A percentile compares a stretch with the other conserved stretches of the same genome.
phyloP scores from a whole-genome alignment of 2,888 invertebrate species.

The Choristoneura rosaceana region DNA sequence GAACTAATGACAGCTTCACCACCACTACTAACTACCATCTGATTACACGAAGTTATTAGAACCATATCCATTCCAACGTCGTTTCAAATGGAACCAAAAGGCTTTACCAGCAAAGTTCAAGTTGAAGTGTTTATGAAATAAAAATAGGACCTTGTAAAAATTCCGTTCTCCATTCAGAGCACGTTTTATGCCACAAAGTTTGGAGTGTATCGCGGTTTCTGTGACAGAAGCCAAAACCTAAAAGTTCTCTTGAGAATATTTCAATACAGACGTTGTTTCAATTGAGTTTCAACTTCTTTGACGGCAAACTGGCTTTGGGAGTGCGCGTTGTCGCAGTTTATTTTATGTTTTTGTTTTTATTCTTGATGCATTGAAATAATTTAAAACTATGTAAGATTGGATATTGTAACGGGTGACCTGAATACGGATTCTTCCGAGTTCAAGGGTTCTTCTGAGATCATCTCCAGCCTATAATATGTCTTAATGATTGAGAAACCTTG shows the following conservation, averaged over 20 bases:
- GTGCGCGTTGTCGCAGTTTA: not conserved
- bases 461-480: too few relatives aligned
- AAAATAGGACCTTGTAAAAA: not conserved
- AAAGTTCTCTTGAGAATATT: slow-evolving; percentile 39
- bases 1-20: not conserved
- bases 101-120: not conserved
- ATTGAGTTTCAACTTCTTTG: slow-evolving; percentile 33
- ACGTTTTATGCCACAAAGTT: slow-evolving; percentile 14
- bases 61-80: not conserved
- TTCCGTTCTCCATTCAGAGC: not conserved
- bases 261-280: slow-evolving; percentile 29
- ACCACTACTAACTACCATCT: not conserved
- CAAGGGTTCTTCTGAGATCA: too few relatives aligned
- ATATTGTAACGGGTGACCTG: too few relatives aligned
- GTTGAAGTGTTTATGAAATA: not conserved
- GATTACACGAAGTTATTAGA: not conserved
- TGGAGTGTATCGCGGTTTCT: slow-evolving; percentile 18
- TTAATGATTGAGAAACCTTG: too few relatives aligned
- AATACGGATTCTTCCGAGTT: not conserved
- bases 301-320: slow-evolving; percentile 16
- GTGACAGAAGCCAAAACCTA: slow-evolving; percentile 34
- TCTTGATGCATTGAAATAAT: not conserved
- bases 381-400: not conserved
- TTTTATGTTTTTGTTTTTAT: slow-evolving; percentile 1
- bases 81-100: not conserved